Percentiles rank a stretch among this genome's conserved stretches.
phyloP scores from a whole-genome alignment of 2,113 vertebrate genomes.

The Toxotes jaculatrix region DNA sequence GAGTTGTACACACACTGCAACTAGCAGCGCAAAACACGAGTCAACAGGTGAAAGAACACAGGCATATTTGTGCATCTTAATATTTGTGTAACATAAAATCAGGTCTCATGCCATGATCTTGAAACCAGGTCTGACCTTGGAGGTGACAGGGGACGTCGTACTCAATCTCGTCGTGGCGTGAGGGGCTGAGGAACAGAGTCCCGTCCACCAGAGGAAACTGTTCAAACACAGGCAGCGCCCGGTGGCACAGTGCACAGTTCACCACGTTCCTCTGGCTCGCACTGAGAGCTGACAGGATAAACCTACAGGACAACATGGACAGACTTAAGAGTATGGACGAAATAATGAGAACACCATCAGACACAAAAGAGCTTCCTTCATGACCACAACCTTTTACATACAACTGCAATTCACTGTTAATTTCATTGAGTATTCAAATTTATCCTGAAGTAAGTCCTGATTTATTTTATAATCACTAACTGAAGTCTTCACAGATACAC shows the following conservation, averaged over 20 bases:
- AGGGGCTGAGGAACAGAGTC: slow-evolving; percentile 97
- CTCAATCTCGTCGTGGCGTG: slow-evolving; percentile 97
- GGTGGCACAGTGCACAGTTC: slow-evolving; percentile 97
- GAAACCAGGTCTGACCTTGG: slow-evolving; percentile 88
- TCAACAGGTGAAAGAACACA: not conserved
- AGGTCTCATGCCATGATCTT: not conserved
- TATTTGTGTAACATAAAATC: not conserved
- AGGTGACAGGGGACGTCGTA: slow-evolving; percentile 99
- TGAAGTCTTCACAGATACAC: too few relatives aligned
- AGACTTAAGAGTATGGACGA: not conserved
- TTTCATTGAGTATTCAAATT: too few relatives aligned
- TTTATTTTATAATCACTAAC: too few relatives aligned
- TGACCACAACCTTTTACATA: too few relatives aligned
- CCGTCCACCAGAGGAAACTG: slow-evolving; percentile 98
- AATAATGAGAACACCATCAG: not conserved
- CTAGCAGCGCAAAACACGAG: not conserved
- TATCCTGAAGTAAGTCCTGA: too few relatives aligned
- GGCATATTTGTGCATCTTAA: not conserved
- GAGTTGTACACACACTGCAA: not conserved
- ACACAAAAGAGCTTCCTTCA: too few relatives aligned
- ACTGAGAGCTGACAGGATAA: slow-evolving; percentile 96
- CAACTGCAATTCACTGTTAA: too few relatives aligned
- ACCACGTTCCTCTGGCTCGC: slow-evolving; percentile 97
- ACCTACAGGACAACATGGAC: slow-evolving; percentile 79
- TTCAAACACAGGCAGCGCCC: slow-evolving; percentile 94